Evolutionary conservation across 2,113 vertebrate species (phyloP).

Genomic region (Clarias gariepinus): DNA sequence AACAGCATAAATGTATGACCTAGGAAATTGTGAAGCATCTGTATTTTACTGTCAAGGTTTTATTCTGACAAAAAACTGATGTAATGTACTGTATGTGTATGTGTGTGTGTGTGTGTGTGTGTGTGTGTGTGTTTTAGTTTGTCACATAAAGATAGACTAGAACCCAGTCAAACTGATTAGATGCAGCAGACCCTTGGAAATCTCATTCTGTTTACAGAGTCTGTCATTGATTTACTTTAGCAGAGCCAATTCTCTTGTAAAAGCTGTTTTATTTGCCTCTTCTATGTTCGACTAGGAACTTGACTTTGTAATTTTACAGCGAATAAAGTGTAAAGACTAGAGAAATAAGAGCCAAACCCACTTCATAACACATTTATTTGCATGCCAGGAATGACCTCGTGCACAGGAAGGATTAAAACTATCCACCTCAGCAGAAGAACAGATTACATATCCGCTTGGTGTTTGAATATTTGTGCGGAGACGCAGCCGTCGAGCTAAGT

Average conservation of each 20-base stretch:
- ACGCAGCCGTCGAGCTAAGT: neutral
- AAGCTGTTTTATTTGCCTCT: constrained; percentile 40
- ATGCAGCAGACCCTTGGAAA: constrained; percentile 40
- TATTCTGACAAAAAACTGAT: constrained; percentile 12
- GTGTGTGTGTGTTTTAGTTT: constrained; percentile 21
- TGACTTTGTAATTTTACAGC: constrained; percentile 43
- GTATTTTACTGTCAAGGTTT: constrained; percentile 7
- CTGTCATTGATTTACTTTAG: constrained; percentile 49
- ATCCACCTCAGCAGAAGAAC: constrained; percentile 1
- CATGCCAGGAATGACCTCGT: constrained; percentile 12
- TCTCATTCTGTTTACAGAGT: constrained; percentile 41
- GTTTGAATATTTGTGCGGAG: constrained; percentile 15
- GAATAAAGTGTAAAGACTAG: constrained; percentile 13
- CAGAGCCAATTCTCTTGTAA: constrained; percentile 44
- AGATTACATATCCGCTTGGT: constrained; percentile 9
- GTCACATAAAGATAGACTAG: constrained; percentile 16
- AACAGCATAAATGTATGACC: neutral
- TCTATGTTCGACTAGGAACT: constrained; percentile 26
- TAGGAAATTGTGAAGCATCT: neutral
- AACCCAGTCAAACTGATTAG: constrained; percentile 45
- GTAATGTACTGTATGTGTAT: constrained; percentile 3
- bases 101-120: constrained; percentile 25
- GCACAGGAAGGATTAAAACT: neutral
- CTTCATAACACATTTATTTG: constrained; percentile 35
- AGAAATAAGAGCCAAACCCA: constrained; percentile 26